Evolutionary conservation across 2,113 vertebrate species (phyloP).

Genomic region (Sceloporus tristichus): DNA sequence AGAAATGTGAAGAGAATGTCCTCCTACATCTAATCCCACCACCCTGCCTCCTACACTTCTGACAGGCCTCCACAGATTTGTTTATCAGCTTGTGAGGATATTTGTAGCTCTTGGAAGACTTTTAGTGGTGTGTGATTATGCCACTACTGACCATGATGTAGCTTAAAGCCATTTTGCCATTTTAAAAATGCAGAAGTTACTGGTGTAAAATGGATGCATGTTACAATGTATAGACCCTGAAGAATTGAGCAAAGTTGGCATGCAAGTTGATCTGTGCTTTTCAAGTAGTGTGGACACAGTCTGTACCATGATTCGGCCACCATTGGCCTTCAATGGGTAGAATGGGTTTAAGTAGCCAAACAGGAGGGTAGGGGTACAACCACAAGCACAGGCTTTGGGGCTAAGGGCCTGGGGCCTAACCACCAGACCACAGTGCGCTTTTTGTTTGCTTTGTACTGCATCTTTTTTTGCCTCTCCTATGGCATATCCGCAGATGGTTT

Average conservation of each 20-base stretch:
- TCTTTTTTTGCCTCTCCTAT: constrained; percentile 10
- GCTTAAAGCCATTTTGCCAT: not conserved
- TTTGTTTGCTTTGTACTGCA: constrained; percentile 15
- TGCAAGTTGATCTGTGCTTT: not conserved
- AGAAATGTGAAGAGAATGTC: not conserved
- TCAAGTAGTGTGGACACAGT: not conserved
- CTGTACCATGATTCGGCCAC: no score
- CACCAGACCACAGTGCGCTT: constrained; percentile 18
- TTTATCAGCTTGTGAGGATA: not conserved
- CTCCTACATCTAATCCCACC: not conserved
- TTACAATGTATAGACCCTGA: not conserved
- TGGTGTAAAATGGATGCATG: not conserved
- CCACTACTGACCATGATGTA: not conserved
- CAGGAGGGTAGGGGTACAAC: not conserved
- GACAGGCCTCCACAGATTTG: not conserved
- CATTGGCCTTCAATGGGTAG: not conserved
- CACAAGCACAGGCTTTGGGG: not conserved
- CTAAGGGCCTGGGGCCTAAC: constrained; percentile 1
- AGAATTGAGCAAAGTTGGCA: not conserved
- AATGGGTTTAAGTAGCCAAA: not conserved
- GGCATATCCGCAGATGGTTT: constrained; percentile 19
- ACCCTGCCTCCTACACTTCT: not conserved
- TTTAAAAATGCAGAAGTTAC: not conserved
- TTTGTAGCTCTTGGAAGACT: not conserved
- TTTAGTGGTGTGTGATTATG: not conserved